Percentiles rank a stretch among this genome's conserved stretches.
Evolutionary conservation across 2,888 invertebrate genomes (phyloP).

Genomic region (Thymelicus lineola): DNA sequence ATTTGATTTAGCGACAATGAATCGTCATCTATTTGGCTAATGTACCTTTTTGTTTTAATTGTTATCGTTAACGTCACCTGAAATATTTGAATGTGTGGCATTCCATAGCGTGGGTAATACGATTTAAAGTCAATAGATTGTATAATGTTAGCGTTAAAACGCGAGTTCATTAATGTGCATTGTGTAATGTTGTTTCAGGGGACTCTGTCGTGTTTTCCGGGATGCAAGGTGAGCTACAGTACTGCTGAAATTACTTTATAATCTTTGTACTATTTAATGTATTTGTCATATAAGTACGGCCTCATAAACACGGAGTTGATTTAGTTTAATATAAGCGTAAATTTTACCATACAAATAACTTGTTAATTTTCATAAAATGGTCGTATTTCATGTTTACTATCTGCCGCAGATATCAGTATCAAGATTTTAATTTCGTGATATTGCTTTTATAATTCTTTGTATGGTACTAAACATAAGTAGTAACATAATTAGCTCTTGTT

Average conservation of each 20-base stretch:
- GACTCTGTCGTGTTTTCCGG: slow-evolving; percentile 87
- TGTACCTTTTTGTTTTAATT: background rate
- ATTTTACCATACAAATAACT: no score
- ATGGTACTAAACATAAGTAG: no score
- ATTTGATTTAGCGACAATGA: background rate
- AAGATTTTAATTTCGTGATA: no score
- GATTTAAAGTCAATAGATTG: background rate
- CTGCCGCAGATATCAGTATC: no score
- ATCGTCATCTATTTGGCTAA: slow-evolving; percentile 11
- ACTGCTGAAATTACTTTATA: background rate
- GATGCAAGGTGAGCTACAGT: slow-evolving; percentile 82
- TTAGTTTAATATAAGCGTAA: no score
- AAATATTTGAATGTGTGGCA: slow-evolving; percentile 9
- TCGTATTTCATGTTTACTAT: no score
- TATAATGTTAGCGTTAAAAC: background rate
- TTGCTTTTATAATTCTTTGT: no score
- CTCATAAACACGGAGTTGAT: no score
- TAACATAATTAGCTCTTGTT: no score
- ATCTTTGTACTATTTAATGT: no score
- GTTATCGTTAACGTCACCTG: background rate
- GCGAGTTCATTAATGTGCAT: background rate
- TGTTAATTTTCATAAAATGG: no score
- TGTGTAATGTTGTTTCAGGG: slow-evolving; percentile 76
- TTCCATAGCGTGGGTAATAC: background rate
- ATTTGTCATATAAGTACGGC: no score